Evolutionary conservation across 2,113 vertebrate genomes (phyloP), one percentile per base, ranked within the genome.

Genomic region (Scortum barcoo): DNA sequence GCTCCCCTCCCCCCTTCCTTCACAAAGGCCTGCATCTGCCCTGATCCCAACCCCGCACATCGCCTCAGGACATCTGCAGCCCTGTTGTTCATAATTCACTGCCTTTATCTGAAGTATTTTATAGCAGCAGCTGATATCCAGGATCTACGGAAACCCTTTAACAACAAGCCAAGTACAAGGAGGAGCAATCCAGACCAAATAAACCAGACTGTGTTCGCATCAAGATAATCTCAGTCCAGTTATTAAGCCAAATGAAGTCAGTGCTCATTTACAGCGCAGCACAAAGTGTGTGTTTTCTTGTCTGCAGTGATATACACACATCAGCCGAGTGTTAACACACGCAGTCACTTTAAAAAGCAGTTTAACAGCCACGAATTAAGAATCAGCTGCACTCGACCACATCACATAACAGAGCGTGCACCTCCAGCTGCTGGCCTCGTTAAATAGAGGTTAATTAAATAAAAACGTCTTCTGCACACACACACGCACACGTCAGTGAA

Each of bases 371-470:
- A n/a, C 10, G 63, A 51, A 48, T 26, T 46, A 28, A 13, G 20
- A 54, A 54, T 17, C 7, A 20, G 38, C 53, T 62, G 48, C 50
- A 11, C 17, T 28, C 26, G 13, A 50, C 19, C 28, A n/a, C n/a
- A 71, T 1, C 5, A 16, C 44, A 46, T 17, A 17, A 17, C 17
- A 50, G 46, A 19, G 48, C 7, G 6, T 50, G 0, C 10, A 56
- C 53, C 58, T 74, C 28, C 71, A 61, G 44, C 28, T 78, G 5
- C 24, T 26, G 7, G 38, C 58, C 69, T 78, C 1, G 2, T 80
- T 71, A 80, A 77, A 83, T 30, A 22, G 54, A 75, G 72, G 54
- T 78, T 67, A 76, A 81, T 83, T 58, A 50, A 56, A 85, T 83
- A 68, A 68, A 82, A 69, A 4, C 20, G 8, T 8, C 53, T 76